phyloP scores from a whole-genome alignment of 2,888 invertebrate species.

The Caenorhabditis auriculariae region DNA sequence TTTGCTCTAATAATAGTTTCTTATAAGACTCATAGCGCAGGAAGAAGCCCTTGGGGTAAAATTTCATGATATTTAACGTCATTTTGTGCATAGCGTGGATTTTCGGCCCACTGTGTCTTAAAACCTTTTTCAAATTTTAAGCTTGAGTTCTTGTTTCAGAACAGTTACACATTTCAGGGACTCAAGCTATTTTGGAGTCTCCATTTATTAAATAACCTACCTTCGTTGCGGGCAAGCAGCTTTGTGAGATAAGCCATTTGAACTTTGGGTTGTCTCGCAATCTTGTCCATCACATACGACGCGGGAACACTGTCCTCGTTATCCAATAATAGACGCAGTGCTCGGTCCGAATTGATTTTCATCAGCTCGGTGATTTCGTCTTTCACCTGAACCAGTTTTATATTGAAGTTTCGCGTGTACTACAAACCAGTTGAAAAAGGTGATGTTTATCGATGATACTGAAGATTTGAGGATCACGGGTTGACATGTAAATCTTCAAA shows the following conservation, averaged over 20 bases:
- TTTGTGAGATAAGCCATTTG: slow-evolving; percentile 39
- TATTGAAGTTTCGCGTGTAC: background rate
- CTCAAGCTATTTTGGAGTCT: too few species aligned
- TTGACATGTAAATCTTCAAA: slow-evolving; percentile 51
- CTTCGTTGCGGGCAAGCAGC: slow-evolving; percentile 51
- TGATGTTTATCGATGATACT: slow-evolving; percentile 58
- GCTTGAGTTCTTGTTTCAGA: too few species aligned
- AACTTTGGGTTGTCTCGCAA: slow-evolving; percentile 51
- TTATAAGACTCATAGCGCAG: too few species aligned
- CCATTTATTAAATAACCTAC: too few species aligned
- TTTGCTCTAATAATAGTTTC: too few species aligned
- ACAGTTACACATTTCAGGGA: too few species aligned
- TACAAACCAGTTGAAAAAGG: slow-evolving; percentile 44
- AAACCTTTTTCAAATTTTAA: too few species aligned
- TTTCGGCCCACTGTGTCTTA: too few species aligned
- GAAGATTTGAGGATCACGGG: slow-evolving; percentile 55
- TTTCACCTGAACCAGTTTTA: slow-evolving; percentile 42
- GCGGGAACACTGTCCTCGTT: slow-evolving; percentile 59
- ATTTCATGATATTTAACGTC: too few species aligned
- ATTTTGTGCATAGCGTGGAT: too few species aligned
- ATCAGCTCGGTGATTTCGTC: slow-evolving; percentile 60
- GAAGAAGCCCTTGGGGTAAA: too few species aligned
- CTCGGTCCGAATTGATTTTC: slow-evolving; percentile 58
- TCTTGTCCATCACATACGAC: slow-evolving; percentile 52
- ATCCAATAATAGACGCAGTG: slow-evolving; percentile 55